A percentile compares a stretch with the other conserved stretches of the same genome.
These are phyloP conservation scores for Platycheirus albimanus DNA, from an alignment of 2,888 invertebrate species.

Conservation along the genomic window DNA sequence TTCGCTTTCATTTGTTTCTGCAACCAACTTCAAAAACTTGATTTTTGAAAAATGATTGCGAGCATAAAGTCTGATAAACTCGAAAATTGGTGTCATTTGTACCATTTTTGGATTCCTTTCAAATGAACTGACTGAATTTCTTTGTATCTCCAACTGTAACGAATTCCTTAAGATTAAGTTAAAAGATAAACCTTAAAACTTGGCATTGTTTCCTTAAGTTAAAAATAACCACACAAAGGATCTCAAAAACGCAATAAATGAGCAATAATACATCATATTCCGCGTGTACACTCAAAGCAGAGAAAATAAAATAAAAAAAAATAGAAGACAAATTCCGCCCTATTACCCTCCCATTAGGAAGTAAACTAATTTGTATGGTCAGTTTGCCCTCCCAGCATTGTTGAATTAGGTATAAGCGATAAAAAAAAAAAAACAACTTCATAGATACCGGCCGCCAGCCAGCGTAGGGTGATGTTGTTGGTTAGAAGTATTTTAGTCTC, in stretches of 20 bases:
- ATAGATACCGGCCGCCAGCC: conserved; percentile 43
- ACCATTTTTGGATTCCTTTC: too few species aligned
- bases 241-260: conserved; percentile 57
- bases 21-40: too few species aligned
- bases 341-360: conserved; percentile 75
- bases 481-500: conserved; percentile 10
- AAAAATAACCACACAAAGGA: conserved; percentile 25
- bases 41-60: too few species aligned
- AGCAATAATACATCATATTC: conserved; percentile 55
- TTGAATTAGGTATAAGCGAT: conserved; percentile 67
- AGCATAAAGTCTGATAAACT: too few species aligned
- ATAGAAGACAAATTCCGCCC: conserved; percentile 73
- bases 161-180: too few species aligned
- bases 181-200: not conserved
- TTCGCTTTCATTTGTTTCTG: too few species aligned
- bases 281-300: conserved; percentile 51
- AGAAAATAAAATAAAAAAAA: conserved; percentile 41
- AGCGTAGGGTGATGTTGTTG: conserved; percentile 26
- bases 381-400: conserved; percentile 76
- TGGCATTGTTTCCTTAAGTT: not conserved
- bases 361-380: conserved; percentile 80
- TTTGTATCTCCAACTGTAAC: too few species aligned
- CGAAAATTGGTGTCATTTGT: too few species aligned
- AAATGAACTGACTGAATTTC: too few species aligned
- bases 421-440: conserved; percentile 52